Conservation (phyloP, 2,888 invertebrate genomes). For the Flabesymbios commensalis region DNA sequence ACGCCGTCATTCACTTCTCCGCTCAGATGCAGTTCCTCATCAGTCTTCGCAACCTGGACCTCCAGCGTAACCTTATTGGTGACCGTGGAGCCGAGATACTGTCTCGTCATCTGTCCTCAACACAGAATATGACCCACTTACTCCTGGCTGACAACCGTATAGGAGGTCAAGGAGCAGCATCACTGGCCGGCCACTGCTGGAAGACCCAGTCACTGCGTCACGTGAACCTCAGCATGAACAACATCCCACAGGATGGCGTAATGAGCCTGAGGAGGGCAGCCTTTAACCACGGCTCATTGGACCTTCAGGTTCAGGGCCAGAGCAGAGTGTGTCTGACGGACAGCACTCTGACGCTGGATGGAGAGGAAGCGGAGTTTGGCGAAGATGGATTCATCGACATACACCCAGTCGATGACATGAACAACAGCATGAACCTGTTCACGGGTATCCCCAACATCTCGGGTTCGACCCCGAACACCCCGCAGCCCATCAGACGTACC, state of each 20-base stretch:
- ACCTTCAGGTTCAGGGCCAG: not conserved
- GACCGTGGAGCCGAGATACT: slow-evolving; percentile 22
- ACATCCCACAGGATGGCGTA: slow-evolving; percentile 18
- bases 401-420: not conserved
- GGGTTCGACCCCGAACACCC: too few species aligned
- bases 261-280: slow-evolving; percentile 18
- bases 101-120: slow-evolving; percentile 10
- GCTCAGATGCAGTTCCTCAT: slow-evolving; percentile 17
- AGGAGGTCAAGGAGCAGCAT: slow-evolving; percentile 5
- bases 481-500: not conserved
- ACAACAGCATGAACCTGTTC: slow-evolving; percentile 13
- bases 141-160: slow-evolving; percentile 14
- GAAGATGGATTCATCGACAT: too few species aligned
- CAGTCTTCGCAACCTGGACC: slow-evolving; percentile 27
- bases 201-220: slow-evolving; percentile 23
- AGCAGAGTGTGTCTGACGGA: not conserved
- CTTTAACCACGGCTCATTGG: not conserved
- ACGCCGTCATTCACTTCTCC: slow-evolving; percentile 14
- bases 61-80: slow-evolving; percentile 27
- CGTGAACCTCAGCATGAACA: slow-evolving; percentile 27
- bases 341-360: not conserved
- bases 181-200: slow-evolving; percentile 15
- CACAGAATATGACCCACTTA: slow-evolving; percentile 11
- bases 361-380: not conserved
- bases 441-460: slow-evolving; percentile 11